Base-by-base conservation (phyloP, 2,888 invertebrate genomes). In the Periphyllus acericola region DNA sequence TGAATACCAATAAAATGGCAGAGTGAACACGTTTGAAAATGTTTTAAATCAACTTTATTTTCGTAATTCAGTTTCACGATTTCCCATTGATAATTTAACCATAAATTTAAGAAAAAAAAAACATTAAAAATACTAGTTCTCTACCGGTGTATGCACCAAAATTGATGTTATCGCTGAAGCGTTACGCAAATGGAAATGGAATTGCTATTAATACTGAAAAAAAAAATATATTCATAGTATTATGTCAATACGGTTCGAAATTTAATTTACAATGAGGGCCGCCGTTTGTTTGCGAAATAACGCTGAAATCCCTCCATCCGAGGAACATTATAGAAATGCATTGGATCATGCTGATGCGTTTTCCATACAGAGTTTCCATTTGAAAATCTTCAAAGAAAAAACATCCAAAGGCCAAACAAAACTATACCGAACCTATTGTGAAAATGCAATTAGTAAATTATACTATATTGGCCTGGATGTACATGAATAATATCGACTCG, bases 361-460 rank as follows among this genome's bases (percentile, higher is more conserved):
- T 82, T 82, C 5, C 71, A 6, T n/a, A 52, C 46, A 8, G 25
- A 34, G 40, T 32, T 80, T 66, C 36, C 9, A 29, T 74, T 52
- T 8, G 46, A 8, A 71, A 72, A 52, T 40, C 21, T 68, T 60
- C 34, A 34, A 66, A 66, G 52, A 8, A 55, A n/a, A 81, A 29
- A 9, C 11, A 40, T 19, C 11, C 40, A 11, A 8, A 9, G 34
- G 34, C 19, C 9, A n/a, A 32, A 68, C 17, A 79, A 52, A 34
- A n/a, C 36, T n/a, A 72, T 72, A 83, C 25, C 14, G 25, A 29
- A 29, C 52, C 8, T n/a, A n/a, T 83, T n/a, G 72, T 52, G n/a
- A 55, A 40, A 52, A 72, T 83, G 34, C n/a, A n/a, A 72, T 74
- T 55, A 74, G 34, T 72, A 72, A n/a, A 74, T 72, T 34, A 72